These are phyloP conservation scores for Muntiacus muntjak DNA, from an alignment of 2,113 vertebrate genomes.

Conservation along the genomic window DNA sequence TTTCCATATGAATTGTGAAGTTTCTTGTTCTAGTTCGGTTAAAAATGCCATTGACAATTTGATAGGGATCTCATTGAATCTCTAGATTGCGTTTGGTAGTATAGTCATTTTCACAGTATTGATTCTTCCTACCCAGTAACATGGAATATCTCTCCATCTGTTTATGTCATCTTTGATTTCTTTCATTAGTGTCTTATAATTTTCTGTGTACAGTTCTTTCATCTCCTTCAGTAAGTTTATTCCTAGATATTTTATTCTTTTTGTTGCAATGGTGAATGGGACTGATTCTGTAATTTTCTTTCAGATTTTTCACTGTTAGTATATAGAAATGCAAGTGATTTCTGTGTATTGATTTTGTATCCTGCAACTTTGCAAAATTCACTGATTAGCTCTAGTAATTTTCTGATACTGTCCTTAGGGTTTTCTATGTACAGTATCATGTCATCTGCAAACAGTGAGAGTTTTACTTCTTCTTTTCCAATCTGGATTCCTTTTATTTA, in stretches of 20 bases:
- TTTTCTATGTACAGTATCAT: not conserved
- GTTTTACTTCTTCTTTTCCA: not conserved
- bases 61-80: not conserved
- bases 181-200: not conserved
- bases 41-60: not conserved
- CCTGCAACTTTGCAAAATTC: not conserved
- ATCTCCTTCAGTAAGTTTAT: not conserved
- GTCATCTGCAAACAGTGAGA: not conserved
- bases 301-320: not conserved
- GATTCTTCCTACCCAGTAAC: not conserved
- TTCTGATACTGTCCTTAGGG: not conserved
- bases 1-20: not conserved
- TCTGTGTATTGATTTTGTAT: not conserved
- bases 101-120: not conserved
- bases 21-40: not conserved
- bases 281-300: not conserved
- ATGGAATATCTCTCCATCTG: not conserved
- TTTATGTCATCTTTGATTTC: not conserved
- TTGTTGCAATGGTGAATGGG: not conserved
- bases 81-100: fast-evolving
- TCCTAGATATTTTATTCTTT: not conserved
- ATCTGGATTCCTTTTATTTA: not conserved
- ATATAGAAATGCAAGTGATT: not conserved
- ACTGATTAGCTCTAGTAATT: not conserved
- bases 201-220: not conserved